These are phyloP conservation scores for Anagyrus pseudococci DNA, from an alignment of 2,888 invertebrate genomes.

Conservation along the genomic window DNA sequence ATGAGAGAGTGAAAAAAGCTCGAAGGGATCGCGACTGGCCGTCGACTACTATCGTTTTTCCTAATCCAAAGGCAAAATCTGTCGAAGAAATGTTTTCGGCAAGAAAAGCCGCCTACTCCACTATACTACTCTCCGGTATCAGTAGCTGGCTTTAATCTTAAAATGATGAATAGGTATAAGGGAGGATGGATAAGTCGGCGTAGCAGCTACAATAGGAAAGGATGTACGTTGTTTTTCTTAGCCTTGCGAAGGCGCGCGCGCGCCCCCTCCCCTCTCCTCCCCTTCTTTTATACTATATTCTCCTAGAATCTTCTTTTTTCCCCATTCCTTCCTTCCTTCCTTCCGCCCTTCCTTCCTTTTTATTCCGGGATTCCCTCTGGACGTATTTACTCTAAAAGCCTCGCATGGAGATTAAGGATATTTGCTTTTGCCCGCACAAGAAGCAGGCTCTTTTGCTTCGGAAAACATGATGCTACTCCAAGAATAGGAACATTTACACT, in stretches of 20 bases:
- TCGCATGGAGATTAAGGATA: conserved; percentile 29
- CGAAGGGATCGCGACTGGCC: too few species aligned
- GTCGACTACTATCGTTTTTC: too few species aligned
- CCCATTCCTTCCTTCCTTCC: too few species aligned
- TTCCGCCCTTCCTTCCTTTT: conserved; percentile 6
- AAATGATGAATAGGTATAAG: conserved; percentile 25
- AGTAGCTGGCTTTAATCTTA: conserved; percentile 19
- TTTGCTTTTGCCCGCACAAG: background rate
- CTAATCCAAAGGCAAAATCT: too few species aligned
- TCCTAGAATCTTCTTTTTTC: too few species aligned
- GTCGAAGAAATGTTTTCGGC: background rate
- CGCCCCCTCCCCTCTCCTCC: too few species aligned
- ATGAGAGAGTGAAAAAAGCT: too few species aligned
- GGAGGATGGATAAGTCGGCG: conserved; percentile 21
- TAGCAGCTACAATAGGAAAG: conserved; percentile 22
- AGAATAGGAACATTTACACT: too few species aligned
- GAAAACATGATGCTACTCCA: too few species aligned
- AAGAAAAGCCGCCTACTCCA: background rate
- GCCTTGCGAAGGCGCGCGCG: conserved; percentile 1
- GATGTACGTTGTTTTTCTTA: conserved; percentile 21
- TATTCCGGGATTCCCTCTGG: background rate
- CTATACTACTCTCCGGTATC: background rate
- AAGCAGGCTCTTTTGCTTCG: too few species aligned
- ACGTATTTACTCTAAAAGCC: conserved; percentile 27
- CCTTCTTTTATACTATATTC: too few species aligned